phyloP scores from a whole-genome alignment of 2,113 vertebrate genomes.

The Pseudois nayaur region DNA sequence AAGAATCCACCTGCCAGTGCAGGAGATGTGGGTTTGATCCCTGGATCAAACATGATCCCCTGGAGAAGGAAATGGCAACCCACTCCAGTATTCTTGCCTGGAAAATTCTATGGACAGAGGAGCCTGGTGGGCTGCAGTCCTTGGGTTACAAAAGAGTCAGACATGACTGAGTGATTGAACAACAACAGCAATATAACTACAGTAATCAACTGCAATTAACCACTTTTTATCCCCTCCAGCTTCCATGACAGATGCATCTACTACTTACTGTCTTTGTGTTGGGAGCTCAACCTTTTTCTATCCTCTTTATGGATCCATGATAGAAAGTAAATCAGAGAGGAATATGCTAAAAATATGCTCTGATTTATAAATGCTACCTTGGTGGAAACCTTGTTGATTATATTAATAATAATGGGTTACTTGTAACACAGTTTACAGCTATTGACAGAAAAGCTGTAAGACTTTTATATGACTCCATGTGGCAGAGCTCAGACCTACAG shows the following conservation, averaged over 20 bases:
- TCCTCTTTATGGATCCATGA: neutral
- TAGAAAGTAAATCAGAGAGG: neutral
- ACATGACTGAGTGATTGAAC: neutral
- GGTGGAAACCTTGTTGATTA: neutral
- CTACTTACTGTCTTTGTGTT: neutral
- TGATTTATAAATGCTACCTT: neutral
- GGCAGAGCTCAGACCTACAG: neutral
- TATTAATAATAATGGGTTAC: neutral
- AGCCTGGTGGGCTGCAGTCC: neutral
- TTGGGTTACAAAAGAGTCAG: neutral
- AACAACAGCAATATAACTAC: neutral
- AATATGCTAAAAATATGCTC: neutral
- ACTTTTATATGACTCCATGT: neutral
- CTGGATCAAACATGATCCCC: neutral
- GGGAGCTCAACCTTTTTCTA: neutral
- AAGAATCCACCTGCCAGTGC: neutral
- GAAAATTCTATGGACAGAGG: neutral
- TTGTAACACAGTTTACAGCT: neutral
- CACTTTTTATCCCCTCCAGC: neutral
- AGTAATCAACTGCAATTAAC: neutral
- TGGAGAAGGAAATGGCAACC: neutral
- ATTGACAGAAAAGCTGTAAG: neutral
- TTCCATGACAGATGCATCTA: neutral
- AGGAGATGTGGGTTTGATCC: neutral
- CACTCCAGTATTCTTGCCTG: neutral